Percentiles rank a stretch among this genome's conserved stretches.
These are phyloP conservation scores for Metallyticus violacea DNA, from an alignment of 2,888 invertebrate genomes.

Conservation along the genomic window DNA sequence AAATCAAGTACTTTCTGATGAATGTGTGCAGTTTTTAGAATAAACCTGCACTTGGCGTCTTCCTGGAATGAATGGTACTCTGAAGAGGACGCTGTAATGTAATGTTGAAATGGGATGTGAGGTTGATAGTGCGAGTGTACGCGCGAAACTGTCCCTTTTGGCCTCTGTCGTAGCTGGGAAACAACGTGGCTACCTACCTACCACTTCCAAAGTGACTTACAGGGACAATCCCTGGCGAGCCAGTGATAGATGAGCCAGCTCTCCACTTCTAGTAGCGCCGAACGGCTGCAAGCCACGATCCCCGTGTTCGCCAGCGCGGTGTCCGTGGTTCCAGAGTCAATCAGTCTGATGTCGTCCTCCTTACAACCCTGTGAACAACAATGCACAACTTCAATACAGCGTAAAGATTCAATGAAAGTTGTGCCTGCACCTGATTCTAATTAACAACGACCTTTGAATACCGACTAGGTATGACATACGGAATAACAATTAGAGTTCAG, in stretches of 20 bases:
- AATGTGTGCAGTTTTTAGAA: too few relatives aligned
- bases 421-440: neutral
- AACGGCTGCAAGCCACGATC: constrained; percentile 33
- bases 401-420: neutral
- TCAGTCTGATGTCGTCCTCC: neutral
- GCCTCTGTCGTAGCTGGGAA: neutral
- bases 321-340: neutral
- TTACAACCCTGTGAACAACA: neutral
- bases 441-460: neutral
- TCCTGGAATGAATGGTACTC: too few relatives aligned
- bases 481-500: neutral
- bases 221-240: constrained; percentile 64
- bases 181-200: neutral
- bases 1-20: too few relatives aligned
- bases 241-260: constrained; percentile 70
- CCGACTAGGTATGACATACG: neutral
- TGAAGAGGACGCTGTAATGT: too few relatives aligned
- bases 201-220: constrained; percentile 50
- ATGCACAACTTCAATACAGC: neutral
- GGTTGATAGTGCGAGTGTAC: too few relatives aligned
- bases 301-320: constrained; percentile 19
- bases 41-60: too few relatives aligned
- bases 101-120: neutral
- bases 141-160: neutral
- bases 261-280: constrained; percentile 63